phyloP scores from a whole-genome alignment of 2,113 vertebrate species.

The Thymallus thymallus region DNA sequence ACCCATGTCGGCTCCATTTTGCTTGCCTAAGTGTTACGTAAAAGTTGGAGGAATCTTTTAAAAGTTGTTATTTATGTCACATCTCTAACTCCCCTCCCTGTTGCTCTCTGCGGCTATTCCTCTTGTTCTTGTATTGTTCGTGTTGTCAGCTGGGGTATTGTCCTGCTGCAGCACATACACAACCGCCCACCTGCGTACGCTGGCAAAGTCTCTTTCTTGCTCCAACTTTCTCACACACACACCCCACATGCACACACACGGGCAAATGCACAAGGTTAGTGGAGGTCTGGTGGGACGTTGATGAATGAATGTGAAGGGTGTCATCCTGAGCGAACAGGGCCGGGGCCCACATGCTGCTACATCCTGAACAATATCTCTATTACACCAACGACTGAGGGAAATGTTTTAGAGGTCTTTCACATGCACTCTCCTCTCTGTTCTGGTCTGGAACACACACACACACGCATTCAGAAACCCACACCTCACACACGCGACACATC shows the following conservation, averaged over 20 bases:
- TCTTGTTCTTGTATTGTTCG: not conserved
- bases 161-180: not conserved
- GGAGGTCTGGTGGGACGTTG: conserved; percentile 52
- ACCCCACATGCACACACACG: conserved; percentile 20
- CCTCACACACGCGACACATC: not conserved
- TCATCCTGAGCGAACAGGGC: conserved; percentile 66
- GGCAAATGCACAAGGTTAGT: conserved; percentile 50
- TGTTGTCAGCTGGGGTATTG: not conserved
- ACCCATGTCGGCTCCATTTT: not conserved
- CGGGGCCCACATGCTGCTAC: conserved; percentile 58
- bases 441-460: not conserved
- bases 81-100: not conserved
- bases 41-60: not conserved
- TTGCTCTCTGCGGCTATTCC: not conserved
- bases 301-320: conserved; percentile 63
- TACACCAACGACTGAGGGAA: conserved; percentile 51
- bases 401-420: conserved; percentile 48
- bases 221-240: not conserved
- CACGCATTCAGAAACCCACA: not conserved
- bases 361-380: conserved; percentile 62
- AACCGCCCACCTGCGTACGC: not conserved
- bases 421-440: conserved; percentile 29
- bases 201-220: not conserved
- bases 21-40: no score
- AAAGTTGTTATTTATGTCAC: not conserved